Base-by-base conservation (phyloP, 1,140 invertebrate species). In the Tetranychus cinnabarinus region DNA sequence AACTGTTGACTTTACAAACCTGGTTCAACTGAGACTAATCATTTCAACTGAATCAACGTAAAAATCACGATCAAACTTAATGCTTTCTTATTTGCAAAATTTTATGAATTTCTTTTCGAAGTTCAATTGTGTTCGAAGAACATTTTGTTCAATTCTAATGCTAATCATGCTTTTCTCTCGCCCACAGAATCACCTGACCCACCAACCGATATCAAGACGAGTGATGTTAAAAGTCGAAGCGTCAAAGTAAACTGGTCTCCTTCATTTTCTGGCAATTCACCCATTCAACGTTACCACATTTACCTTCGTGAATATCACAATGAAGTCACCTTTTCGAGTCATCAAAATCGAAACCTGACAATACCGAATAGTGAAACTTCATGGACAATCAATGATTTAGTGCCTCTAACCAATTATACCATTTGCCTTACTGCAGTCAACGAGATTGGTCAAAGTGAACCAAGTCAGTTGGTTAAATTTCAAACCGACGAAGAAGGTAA, bases 391-490 rank as follows among this genome's bases (percentile, higher is more conserved):
- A 79, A 80, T 64, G 83, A 83, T 65, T 74, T 96, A 3, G 80
- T 82, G 60, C 89, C 90, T 73, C 82, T 86, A 50, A 84, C 84
- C 50, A 86, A 95, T 73, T 96, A 90, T 73, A 86, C 96, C 72
- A 97, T 99, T 77, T 77, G 93, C 59, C 80, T 98, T 2, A 80
- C 88, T 66, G 92, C 95, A 8, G 84, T 96, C 31, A 99, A 98
- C 75, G 95, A 96, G 75, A 91, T 90, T 56, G 96, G 96, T 52
- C 80, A 77, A 6, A 91, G 89, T 1, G 83, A 85, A 52, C 82
- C 90, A n/a, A 96, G 90, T 34, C 90, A 95, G 66, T 82, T 91
- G 50, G 79, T 88, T 13, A 81, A 82, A 74, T 81, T 85, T 4
- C 82, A 79, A 46, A 88, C 86, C 13, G 77, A 83, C 65, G 86